A percentile compares a stretch with the other conserved stretches of the same genome.
Conservation (phyloP, 2,113 vertebrate genomes). For the Tachysurus vachellii region DNA sequence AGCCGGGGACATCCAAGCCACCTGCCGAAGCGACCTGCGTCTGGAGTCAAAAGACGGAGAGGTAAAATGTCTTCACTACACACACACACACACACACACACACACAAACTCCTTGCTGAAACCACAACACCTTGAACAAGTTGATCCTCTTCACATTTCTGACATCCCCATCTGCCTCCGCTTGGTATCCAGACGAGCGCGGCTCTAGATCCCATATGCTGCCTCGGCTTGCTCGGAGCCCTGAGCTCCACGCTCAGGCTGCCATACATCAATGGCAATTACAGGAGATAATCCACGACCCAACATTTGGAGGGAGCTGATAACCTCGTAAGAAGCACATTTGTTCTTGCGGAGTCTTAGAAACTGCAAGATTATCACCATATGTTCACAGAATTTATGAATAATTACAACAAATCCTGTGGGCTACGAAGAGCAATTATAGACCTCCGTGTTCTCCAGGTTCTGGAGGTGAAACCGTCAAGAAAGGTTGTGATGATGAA, state of each 20-base stretch:
- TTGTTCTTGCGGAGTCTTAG: slow-evolving; percentile 19
- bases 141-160: slow-evolving; percentile 30
- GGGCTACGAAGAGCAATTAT: neutral
- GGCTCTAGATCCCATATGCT: slow-evolving; percentile 24
- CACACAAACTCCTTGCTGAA: neutral
- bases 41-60: slow-evolving; percentile 98
- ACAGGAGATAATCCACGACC: slow-evolving; percentile 31
- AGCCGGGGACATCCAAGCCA: slow-evolving; percentile 92
- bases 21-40: slow-evolving; percentile 90
- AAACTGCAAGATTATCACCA: slow-evolving; percentile 28
- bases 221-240: neutral
- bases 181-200: slow-evolving; percentile 32
- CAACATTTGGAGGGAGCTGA: slow-evolving; percentile 34
- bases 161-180: slow-evolving; percentile 36
- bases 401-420: slow-evolving; percentile 20
- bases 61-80: slow-evolving; percentile 67
- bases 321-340: slow-evolving; percentile 30
- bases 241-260: slow-evolving; percentile 30
- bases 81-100: neutral
- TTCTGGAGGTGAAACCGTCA: neutral
- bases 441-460: neutral
- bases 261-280: slow-evolving; percentile 40
- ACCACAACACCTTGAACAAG: slow-evolving; percentile 1
- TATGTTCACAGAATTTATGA: slow-evolving; percentile 23
- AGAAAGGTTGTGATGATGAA: neutral